These are phyloP conservation scores for Caenorhabditis uteleia DNA, from an alignment of 2,888 invertebrate species.

Conservation along the genomic window DNA sequence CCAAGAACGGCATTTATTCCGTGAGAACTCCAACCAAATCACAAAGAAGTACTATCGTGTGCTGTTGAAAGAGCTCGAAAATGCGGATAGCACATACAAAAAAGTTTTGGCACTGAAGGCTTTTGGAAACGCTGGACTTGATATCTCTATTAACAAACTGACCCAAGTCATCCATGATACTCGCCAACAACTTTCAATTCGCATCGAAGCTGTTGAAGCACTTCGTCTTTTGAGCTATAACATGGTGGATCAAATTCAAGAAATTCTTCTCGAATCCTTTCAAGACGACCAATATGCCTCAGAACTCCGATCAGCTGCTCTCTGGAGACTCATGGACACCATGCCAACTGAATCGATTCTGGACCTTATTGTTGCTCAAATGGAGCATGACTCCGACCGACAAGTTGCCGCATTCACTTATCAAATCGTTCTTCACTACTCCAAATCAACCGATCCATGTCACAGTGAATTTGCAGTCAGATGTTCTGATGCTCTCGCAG, in stretches of 20 bases:
- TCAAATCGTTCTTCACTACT: slow-evolving; percentile 42
- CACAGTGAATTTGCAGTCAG: slow-evolving; percentile 39
- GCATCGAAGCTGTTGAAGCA: slow-evolving; percentile 60
- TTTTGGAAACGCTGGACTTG: slow-evolving; percentile 63
- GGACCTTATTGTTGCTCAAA: slow-evolving; percentile 50
- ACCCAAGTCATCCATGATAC: slow-evolving; percentile 58
- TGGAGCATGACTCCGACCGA: slow-evolving; percentile 51
- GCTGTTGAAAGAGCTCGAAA: slow-evolving; percentile 47
- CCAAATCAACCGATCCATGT: slow-evolving; percentile 51
- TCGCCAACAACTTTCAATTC: slow-evolving; percentile 46
- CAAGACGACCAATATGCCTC: slow-evolving; percentile 50
- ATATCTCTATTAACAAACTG: slow-evolving; percentile 48
- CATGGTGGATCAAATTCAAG: slow-evolving; percentile 39
- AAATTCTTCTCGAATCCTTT: slow-evolving; percentile 60
- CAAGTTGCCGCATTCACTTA: slow-evolving; percentile 58
- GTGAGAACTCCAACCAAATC: background rate
- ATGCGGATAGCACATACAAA: slow-evolving; percentile 49
- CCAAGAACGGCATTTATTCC: slow-evolving; percentile 13
- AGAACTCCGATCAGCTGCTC: slow-evolving; percentile 58
- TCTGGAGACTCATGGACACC: slow-evolving; percentile 54
- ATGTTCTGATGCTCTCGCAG: slow-evolving; percentile 13
- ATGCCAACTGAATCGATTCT: slow-evolving; percentile 50
- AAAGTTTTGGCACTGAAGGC: slow-evolving; percentile 63
- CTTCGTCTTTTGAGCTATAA: slow-evolving; percentile 47
- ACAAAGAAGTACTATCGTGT: slow-evolving; percentile 28